These are phyloP conservation scores for Bufo gargarizans DNA, from an alignment of 2,113 vertebrate species.

Conservation along the genomic window DNA sequence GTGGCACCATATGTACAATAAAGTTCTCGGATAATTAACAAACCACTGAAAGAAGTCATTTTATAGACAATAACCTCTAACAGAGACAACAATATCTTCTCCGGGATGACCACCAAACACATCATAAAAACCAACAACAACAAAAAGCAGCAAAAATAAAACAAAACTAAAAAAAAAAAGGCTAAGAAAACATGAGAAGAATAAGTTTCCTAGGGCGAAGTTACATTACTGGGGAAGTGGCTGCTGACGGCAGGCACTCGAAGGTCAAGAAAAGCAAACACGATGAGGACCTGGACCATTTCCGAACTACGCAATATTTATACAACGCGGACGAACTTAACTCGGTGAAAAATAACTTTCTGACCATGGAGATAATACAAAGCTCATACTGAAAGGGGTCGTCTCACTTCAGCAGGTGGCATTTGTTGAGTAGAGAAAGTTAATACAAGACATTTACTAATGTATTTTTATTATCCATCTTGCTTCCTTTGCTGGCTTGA, in stretches of 20 bases:
- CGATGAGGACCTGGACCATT: neutral
- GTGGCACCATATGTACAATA: too few relatives aligned
- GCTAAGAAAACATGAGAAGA: slow-evolving; percentile 3
- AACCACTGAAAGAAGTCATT: too few relatives aligned
- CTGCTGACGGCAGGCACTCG: neutral
- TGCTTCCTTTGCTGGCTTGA: too few relatives aligned
- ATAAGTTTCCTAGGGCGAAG: neutral
- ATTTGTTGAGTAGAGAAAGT: too few relatives aligned
- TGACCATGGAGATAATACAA: neutral
- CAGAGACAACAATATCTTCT: neutral
- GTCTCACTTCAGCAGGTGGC: too few relatives aligned
- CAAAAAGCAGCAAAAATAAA: too few relatives aligned
- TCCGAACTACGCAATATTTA: neutral
- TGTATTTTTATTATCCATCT: too few relatives aligned
- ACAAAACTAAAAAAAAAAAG: too few relatives aligned
- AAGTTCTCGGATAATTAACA: too few relatives aligned
- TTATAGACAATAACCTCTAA: neutral
- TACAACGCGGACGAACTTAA: neutral
- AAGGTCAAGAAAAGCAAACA: slow-evolving; percentile 8
- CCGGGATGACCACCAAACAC: neutral
- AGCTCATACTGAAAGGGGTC: too few relatives aligned
- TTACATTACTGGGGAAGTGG: neutral
- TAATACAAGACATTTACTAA: too few relatives aligned
- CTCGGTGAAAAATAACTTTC: neutral
- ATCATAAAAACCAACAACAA: neutral